A percentile compares a stretch with the other conserved stretches of the same genome.
phyloP scores from a whole-genome alignment of 2,113 vertebrate genomes.

The Bolborhynchus lineola region DNA sequence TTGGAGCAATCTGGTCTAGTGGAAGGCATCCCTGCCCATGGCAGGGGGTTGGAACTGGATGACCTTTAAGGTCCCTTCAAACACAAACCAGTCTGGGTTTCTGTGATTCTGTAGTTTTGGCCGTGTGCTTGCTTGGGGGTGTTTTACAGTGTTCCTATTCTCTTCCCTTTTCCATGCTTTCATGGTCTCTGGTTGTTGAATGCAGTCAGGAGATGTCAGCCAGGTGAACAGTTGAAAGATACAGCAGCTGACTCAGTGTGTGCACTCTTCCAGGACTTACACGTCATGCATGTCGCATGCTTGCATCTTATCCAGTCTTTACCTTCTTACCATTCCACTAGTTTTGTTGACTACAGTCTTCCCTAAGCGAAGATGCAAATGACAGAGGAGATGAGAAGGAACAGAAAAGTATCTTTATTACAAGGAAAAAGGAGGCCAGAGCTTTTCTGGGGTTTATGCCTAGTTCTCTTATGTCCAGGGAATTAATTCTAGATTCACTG shows the following conservation, averaged over 20 bases:
- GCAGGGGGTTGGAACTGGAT: background rate
- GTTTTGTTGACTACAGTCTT: background rate
- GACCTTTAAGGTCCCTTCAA: background rate
- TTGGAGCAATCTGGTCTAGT: background rate
- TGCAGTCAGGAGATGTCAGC: background rate
- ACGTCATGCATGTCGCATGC: background rate
- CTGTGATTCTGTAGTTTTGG: background rate
- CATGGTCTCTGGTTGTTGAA: background rate
- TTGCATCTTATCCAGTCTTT: background rate
- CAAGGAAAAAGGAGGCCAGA: background rate
- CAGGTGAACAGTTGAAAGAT: conserved; percentile 9
- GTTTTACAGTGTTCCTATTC: background rate
- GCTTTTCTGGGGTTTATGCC: background rate
- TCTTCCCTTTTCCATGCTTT: background rate
- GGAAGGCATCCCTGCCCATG: background rate
- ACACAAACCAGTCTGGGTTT: background rate
- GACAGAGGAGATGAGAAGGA: background rate
- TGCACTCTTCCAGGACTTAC: background rate
- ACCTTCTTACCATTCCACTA: background rate
- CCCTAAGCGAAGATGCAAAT: background rate
- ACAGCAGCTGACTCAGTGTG: background rate
- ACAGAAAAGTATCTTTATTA: background rate
- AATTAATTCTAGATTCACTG: background rate
- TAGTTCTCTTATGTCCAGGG: background rate
- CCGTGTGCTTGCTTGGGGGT: background rate